phyloP scores from a whole-genome alignment of 2,113 vertebrate genomes.

The Apteryx mantelli region DNA sequence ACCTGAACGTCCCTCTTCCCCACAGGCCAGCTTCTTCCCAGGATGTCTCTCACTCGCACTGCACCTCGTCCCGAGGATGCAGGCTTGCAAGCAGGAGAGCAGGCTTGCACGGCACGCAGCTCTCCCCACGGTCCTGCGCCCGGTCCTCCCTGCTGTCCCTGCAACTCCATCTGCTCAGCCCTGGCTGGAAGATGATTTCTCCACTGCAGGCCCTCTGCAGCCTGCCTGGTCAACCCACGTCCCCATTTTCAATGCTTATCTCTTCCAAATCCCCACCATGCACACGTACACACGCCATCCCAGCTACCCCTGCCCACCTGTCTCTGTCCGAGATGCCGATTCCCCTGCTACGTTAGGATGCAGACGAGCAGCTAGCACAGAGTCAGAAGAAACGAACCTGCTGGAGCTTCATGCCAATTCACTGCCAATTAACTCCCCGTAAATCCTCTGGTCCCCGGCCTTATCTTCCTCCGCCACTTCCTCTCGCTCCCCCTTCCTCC shows the following conservation, averaged over 20 bases:
- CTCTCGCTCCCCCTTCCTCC: neutral
- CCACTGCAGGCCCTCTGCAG: no score
- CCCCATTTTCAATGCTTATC: no score
- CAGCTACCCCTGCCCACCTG: no score
- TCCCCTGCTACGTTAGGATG: neutral
- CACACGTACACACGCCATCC: no score
- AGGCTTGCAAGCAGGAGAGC: no score
- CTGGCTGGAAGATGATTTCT: neutral
- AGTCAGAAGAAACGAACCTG: neutral
- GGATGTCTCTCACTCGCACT: no score
- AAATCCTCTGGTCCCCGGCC: accelerated
- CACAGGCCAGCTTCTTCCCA: neutral
- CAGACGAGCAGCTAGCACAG: neutral
- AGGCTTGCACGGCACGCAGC: no score
- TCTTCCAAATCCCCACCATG: no score
- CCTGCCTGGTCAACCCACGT: no score
- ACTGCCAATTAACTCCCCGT: neutral
- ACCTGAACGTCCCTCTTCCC: no score
- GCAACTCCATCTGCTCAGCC: neutral
- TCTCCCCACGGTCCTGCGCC: no score
- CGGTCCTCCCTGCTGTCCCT: neutral
- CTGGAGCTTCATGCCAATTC: neutral
- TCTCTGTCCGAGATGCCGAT: no score
- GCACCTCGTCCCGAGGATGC: neutral
- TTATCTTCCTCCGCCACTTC: neutral